Evolutionary conservation across 2,888 invertebrate species (phyloP).

Genomic region (Agonopterix arenella): DNA sequence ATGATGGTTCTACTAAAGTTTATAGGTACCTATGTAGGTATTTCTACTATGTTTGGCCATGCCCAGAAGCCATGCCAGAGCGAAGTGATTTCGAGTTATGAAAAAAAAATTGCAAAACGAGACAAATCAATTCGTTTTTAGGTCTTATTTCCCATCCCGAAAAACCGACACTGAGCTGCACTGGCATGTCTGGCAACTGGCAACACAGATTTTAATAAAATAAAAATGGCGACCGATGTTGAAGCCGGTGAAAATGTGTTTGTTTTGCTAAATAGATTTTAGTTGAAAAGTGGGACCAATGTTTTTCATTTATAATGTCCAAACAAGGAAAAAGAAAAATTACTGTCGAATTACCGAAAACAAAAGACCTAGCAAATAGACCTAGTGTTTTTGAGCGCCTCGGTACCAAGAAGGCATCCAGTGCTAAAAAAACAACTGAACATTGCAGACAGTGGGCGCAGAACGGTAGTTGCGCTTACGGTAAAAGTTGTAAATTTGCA

Average conservation of each 20-base stretch:
- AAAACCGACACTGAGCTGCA: too few species aligned
- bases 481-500: conserved; percentile 87
- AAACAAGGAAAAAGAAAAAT: conserved; percentile 86
- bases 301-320: conserved; percentile 72
- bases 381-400: conserved; percentile 90
- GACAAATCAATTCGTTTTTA: too few species aligned
- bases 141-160: too few species aligned
- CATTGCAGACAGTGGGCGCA: conserved; percentile 87
- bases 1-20: too few species aligned
- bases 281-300: conserved; percentile 54
- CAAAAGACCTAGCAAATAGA: conserved; percentile 80
- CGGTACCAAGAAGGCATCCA: conserved; percentile 83
- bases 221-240: conserved; percentile 10
- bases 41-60: too few species aligned
- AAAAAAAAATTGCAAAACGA: too few species aligned
- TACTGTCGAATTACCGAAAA: conserved; percentile 84
- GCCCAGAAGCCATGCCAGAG: too few species aligned
- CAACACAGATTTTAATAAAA: neutral
- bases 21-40: too few species aligned
- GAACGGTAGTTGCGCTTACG: conserved; percentile 86
- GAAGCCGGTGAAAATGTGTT: conserved; percentile 29
- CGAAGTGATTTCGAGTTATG: too few species aligned
- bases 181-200: neutral
- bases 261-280: conserved; percentile 31
- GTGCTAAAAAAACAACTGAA: conserved; percentile 77